Conservation (phyloP, 2,113 vertebrate species). For the Tachuris rubrigastra region DNA sequence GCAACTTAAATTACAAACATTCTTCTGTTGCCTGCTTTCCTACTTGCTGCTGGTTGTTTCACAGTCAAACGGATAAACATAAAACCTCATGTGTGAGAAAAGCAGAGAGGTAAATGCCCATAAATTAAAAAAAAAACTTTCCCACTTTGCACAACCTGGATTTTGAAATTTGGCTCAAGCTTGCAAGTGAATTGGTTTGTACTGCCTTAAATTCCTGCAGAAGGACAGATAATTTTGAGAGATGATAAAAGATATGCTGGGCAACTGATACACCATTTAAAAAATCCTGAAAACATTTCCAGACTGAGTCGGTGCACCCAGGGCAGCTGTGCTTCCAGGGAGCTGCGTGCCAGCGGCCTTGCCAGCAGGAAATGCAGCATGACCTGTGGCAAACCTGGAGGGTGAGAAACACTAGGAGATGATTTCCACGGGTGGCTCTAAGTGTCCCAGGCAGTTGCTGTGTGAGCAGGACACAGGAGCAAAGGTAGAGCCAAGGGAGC, state of each 20-base stretch:
- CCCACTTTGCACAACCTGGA: neutral
- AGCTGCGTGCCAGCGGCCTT: neutral
- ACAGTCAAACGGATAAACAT: neutral
- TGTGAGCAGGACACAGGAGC: neutral
- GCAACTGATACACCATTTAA: neutral
- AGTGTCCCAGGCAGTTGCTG: neutral
- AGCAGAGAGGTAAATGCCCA: neutral
- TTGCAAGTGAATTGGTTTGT: neutral
- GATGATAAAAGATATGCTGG: neutral
- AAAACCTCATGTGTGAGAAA: neutral
- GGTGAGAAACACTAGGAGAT: neutral
- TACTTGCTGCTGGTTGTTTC: neutral
- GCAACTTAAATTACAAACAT: neutral
- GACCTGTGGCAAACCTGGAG: neutral
- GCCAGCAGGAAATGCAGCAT: slow-evolving; percentile 35
- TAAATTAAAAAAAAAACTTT: neutral
- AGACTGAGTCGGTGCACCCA: neutral
- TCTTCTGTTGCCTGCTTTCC: neutral
- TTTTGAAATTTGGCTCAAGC: neutral
- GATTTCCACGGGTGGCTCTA: neutral
- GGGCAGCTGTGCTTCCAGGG: slow-evolving; percentile 23
- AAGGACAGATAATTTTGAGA: neutral
- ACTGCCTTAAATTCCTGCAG: neutral
- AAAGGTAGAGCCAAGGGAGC: neutral
- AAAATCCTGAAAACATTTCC: slow-evolving; percentile 19